A percentile compares a stretch with the other conserved stretches of the same genome.
Conservation (phyloP, 2,797 vertebrate species). For the Hafferia zeledoni region DNA sequence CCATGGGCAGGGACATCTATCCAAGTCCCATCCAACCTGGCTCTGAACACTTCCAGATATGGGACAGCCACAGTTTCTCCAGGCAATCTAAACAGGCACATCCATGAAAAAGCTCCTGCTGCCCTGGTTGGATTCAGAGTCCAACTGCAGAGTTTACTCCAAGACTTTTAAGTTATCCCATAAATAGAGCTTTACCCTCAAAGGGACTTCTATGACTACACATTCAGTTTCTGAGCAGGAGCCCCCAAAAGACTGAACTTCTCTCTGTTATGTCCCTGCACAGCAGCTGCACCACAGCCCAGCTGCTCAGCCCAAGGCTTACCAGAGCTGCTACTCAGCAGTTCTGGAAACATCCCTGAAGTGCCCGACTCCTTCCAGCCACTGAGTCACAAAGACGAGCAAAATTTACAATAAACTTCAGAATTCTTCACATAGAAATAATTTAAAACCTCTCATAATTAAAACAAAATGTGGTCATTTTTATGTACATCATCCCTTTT, state of each 20-base stretch:
- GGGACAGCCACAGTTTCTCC: background rate
- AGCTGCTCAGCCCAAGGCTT: background rate
- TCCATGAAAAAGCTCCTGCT: background rate
- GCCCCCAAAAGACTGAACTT: accelerated
- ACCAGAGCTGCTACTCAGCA: accelerated
- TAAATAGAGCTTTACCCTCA: background rate
- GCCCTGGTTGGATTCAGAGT: accelerated
- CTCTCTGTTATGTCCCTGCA: accelerated
- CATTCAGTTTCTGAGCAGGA: background rate
- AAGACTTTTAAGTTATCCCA: background rate
- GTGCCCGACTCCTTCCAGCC: background rate
- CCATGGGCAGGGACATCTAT: background rate
- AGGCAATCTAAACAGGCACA: no score
- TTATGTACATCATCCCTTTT: background rate
- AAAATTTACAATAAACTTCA: background rate
- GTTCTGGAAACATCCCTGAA: background rate
- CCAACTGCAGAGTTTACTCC: background rate
- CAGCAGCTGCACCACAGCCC: accelerated
- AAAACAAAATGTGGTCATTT: conserved; percentile 30
- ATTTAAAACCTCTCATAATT: background rate
- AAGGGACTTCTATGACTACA: accelerated
- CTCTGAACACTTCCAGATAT: background rate
- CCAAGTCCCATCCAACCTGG: background rate
- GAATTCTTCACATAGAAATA: background rate
- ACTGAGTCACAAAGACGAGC: background rate